These are phyloP conservation scores for Sebastes schlegelii DNA, from an alignment of 2,113 vertebrate species.

Conservation along the genomic window DNA sequence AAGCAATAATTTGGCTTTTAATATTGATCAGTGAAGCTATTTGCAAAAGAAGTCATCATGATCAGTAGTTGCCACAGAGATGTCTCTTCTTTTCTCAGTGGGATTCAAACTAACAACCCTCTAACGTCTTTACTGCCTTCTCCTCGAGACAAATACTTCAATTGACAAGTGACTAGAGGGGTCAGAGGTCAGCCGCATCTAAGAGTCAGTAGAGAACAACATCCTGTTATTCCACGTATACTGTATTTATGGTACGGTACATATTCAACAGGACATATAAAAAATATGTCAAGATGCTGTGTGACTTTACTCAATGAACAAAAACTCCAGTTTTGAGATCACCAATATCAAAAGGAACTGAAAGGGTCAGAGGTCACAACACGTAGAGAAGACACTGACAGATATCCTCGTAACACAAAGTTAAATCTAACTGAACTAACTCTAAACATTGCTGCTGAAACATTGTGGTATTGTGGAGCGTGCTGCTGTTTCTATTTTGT, in stretches of 20 bases:
- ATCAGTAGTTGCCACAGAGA: not conserved
- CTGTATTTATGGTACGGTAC: not conserved
- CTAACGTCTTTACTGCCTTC: not conserved
- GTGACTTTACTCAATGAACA: not conserved
- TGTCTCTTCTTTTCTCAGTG: not conserved
- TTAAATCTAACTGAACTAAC: not conserved
- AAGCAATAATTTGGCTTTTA: not conserved
- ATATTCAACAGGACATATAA: not conserved
- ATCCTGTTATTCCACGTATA: too few species aligned
- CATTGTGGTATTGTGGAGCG: slow-evolving; percentile 2
- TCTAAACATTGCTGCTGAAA: not conserved
- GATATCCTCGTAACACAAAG: not conserved
- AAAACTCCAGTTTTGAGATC: not conserved
- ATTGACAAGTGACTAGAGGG: not conserved
- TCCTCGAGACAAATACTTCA: not conserved
- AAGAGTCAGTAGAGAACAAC: too few species aligned
- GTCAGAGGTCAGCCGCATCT: not conserved
- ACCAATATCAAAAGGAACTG: not conserved
- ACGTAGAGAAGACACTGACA: not conserved
- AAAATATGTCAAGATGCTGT: not conserved
- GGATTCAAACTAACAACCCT: not conserved
- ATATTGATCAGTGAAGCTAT: not conserved
- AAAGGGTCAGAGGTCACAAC: not conserved
- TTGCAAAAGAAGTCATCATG: not conserved
- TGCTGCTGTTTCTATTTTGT: slow-evolving; percentile 11